Base-by-base conservation (phyloP, 2,797 vertebrate species). In the Melanotaenia pygmaea region DNA sequence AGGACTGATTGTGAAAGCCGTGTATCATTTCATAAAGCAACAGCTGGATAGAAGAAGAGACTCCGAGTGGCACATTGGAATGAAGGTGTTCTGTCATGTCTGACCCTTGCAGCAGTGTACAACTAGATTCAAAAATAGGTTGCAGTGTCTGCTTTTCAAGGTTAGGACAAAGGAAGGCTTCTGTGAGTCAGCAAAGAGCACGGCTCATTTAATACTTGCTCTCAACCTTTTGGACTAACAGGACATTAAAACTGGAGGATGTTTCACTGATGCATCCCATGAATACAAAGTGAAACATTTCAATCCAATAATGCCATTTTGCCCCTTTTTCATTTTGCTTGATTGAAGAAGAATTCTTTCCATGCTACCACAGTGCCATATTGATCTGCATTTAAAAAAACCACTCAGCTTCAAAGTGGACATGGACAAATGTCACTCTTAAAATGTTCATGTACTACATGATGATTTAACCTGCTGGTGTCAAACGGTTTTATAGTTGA, bases 111-210 rank as follows among this genome's bases (percentile, higher is more conserved):
- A 79, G 65, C 11, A 1, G 30, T 5, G 50, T 32, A 76, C 71
- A 79, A 74, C 85, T 64, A 86, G 78, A 85, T 80, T 81, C 63
- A 71, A 60, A 83, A 88, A 81, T 77, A 85, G 70, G 66, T 56
- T 72, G 64, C 70, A 59, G 37, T 32, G 83, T 86, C 81, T 90
- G 85, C 72, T 86, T 69, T 70, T 86, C 80, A 88, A 87, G 83
- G 88, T 87, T 76, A 75, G 59, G 72, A 82, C 38, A 59, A 61
- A 70, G 26, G 69, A 74, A 45, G 40, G 72, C 40, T 73, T 73
- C 69, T 71, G 51, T 80, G 75, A 88, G 81, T 87, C 85, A 86
- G 84, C 79, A 84, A 57, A 72, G 62, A 67, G 51, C 32, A 76
- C 4, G 45, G 71, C 79, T 85, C 67, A 80, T 81, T 83, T 82